Conservation (phyloP, 2,888 invertebrate species). For the Cantharis lateralis region DNA sequence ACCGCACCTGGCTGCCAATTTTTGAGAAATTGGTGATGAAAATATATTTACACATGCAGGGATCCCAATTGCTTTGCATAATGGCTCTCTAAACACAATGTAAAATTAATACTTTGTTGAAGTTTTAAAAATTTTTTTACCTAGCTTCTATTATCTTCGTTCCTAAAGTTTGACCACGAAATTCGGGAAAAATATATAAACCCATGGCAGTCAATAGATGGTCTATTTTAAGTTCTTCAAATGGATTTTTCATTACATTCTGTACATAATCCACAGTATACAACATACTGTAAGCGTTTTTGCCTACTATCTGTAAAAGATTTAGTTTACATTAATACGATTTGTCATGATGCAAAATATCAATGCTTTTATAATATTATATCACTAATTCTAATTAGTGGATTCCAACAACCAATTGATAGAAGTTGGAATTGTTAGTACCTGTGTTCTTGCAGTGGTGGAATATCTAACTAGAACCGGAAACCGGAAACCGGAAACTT, state of each 20-base stretch:
- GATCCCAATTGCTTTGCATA: constrained; percentile 59
- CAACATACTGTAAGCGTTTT: not conserved
- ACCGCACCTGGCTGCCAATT: constrained; percentile 59
- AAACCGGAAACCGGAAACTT: too few species aligned
- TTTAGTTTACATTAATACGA: too few species aligned
- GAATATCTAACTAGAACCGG: too few species aligned
- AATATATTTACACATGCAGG: constrained; percentile 60
- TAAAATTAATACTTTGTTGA: not conserved
- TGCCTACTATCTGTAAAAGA: not conserved
- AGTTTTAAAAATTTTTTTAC: constrained; percentile 13
- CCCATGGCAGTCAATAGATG: constrained; percentile 47
- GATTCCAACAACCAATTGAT: too few species aligned
- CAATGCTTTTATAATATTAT: too few species aligned
- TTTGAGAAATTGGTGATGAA: constrained; percentile 60
- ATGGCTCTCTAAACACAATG: constrained; percentile 52
- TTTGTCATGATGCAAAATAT: too few species aligned
- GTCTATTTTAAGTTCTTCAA: constrained; percentile 37
- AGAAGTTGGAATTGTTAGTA: too few species aligned
- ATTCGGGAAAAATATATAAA: constrained; percentile 43
- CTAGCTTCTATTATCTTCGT: constrained; percentile 34
- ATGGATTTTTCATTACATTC: constrained; percentile 35
- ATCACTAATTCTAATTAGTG: too few species aligned
- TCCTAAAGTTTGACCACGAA: constrained; percentile 45
- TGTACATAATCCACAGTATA: constrained; percentile 17
- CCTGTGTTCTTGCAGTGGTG: too few species aligned